These are phyloP conservation scores for Carassius auratus DNA, from an alignment of 2,113 vertebrate genomes.

Conservation along the genomic window DNA sequence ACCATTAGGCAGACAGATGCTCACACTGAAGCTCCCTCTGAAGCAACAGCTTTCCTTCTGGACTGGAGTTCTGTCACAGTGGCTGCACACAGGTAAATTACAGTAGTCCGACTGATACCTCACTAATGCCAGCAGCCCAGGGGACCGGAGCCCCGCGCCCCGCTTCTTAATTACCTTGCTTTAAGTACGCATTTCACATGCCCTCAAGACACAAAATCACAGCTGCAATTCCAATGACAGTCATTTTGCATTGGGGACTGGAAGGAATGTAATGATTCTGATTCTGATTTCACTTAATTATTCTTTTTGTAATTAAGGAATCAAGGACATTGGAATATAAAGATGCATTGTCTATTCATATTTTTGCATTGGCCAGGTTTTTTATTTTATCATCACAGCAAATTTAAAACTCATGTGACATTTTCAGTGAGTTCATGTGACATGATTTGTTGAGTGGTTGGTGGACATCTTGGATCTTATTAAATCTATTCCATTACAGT, in stretches of 20 bases:
- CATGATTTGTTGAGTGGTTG: no score
- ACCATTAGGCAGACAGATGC: slow-evolving; percentile 19
- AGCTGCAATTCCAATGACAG: background rate
- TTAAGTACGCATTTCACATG: slow-evolving; percentile 32
- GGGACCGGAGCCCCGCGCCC: background rate
- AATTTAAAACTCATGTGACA: background rate
- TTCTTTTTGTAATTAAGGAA: slow-evolving; percentile 1
- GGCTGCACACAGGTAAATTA: slow-evolving; percentile 53
- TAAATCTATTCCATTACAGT: no score
- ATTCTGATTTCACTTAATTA: background rate
- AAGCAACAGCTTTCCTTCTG: background rate
- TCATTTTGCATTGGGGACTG: background rate
- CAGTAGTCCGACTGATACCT: slow-evolving; percentile 26
- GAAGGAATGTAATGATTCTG: background rate
- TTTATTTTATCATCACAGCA: background rate
- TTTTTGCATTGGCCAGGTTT: background rate
- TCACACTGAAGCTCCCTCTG: background rate
- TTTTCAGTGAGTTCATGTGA: no score
- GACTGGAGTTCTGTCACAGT: slow-evolving; percentile 20
- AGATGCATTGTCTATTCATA: background rate
- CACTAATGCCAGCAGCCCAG: slow-evolving; percentile 35
- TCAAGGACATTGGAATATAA: background rate
- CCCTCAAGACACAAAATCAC: background rate
- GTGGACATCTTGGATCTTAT: no score
- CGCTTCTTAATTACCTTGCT: slow-evolving; percentile 48